Evolutionary conservation across 2,113 vertebrate genomes (phyloP), one percentile per base, ranked within the genome.

Genomic region (Hyla sarda): DNA sequence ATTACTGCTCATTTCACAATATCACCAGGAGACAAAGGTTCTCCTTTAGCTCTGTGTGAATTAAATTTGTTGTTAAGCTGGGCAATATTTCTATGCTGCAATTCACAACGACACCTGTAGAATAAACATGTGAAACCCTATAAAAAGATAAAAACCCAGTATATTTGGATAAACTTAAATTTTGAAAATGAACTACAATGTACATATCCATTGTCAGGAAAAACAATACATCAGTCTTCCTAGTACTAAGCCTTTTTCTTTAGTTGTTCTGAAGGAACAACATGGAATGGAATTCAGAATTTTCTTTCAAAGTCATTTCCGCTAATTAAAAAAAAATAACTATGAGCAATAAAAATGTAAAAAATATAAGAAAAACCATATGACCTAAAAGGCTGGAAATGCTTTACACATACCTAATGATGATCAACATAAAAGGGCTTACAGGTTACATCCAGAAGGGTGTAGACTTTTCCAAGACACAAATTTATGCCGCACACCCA

Each of bases 401-500:
- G 37, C 34, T 80, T 80, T 62, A 62, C 12, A n/a, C 4, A 0
- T 28, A 28, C 45, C 11, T 9, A 81, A 65, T 62, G 32, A n/a
- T 47, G 56, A 25, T 34, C 37, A 14, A 14, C 60, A 65, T 32
- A 30, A 65, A 62, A 65, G 58, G 8, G 47, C 58, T 37, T 32
- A n/a, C 2, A 37, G 30, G 34, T 62, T 41, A 81, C 62, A 78
- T 19, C 62, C 34, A 81, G 56, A 62, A 19, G 78, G 78, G 78
- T 81, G 78, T 81, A 62, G 56, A 81, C 78, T 28, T 37, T 65
- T 81, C 47, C 37, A 19, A 30, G 23, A 65, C 78, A 80, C 32
- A 80, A 62, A 81, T 25, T 47, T 47, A 81, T 47, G 52, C 50
- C 19, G 32, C 52, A 84, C 82, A 60, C 82, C 82, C 71, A 84